Percentiles rank a stretch among this genome's conserved stretches.
phyloP scores from a whole-genome alignment of 2,888 invertebrate species.

The Tetranychus truncatus region DNA sequence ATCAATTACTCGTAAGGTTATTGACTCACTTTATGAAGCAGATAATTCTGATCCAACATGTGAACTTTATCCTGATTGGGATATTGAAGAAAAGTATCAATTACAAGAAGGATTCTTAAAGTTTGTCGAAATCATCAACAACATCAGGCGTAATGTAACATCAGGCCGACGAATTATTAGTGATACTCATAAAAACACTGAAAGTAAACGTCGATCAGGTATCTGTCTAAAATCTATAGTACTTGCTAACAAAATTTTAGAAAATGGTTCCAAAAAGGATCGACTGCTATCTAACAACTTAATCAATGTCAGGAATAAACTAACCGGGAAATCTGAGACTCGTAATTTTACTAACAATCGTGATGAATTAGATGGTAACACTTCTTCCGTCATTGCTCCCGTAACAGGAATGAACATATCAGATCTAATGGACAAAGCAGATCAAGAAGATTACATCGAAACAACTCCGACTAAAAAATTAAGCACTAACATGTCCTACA shows the following conservation, averaged over 20 bases:
- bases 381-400: neutral
- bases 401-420: neutral
- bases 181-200: slow-evolving; percentile 6
- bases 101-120: slow-evolving; percentile 33
- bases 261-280: neutral
- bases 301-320: slow-evolving; percentile 2
- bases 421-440: neutral
- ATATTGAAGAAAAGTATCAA: slow-evolving; percentile 35
- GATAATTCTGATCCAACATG: slow-evolving; percentile 50
- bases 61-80: slow-evolving; percentile 59
- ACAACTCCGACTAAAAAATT: neutral
- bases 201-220: neutral
- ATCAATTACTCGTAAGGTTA: slow-evolving; percentile 51
- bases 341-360: neutral
- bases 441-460: slow-evolving; percentile 7
- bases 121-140: slow-evolving; percentile 68
- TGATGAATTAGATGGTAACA: slow-evolving; percentile 7
- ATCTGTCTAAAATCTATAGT: slow-evolving; percentile 4
- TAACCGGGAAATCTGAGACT: neutral
- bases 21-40: slow-evolving; percentile 31
- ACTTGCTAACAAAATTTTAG: neutral
- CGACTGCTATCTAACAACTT: neutral
- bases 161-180: neutral
- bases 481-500: neutral
- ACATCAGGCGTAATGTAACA: slow-evolving; percentile 53